Conservation (phyloP, 2,113 vertebrate species). For the Alectura lathami region DNA sequence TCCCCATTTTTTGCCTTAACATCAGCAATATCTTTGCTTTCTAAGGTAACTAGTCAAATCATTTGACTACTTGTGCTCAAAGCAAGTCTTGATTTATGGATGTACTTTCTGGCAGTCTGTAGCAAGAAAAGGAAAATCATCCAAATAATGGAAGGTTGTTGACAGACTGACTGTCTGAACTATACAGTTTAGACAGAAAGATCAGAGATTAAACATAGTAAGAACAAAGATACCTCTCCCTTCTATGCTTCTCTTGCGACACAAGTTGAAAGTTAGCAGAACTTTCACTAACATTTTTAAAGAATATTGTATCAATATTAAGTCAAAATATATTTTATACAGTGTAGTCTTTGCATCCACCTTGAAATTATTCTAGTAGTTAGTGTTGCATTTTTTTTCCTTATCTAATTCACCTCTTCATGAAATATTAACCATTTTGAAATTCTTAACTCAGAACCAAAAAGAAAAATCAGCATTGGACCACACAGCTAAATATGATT, state of each 20-base stretch:
- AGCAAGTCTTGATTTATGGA: conserved; percentile 24
- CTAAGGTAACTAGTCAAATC: neutral
- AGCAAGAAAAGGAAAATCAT: neutral
- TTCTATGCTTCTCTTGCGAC: neutral
- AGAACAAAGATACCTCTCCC: neutral
- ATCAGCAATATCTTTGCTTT: neutral
- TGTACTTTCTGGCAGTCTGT: neutral
- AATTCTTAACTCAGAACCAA: neutral
- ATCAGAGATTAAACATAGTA: neutral
- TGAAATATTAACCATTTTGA: neutral
- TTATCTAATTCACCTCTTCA: neutral
- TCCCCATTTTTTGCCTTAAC: neutral
- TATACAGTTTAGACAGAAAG: neutral
- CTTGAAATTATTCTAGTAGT: neutral
- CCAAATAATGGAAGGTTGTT: neutral
- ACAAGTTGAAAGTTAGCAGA: neutral
- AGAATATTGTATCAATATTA: neutral
- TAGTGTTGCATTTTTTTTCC: neutral
- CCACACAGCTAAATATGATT: neutral
- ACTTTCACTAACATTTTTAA: neutral
- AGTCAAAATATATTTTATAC: neutral
- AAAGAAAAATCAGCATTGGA: fast-evolving
- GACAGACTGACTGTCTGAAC: neutral
- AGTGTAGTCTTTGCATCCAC: neutral
- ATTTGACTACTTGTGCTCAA: neutral